Evolutionary conservation across 2,113 vertebrate genomes (phyloP).

Genomic region (Mirounga angustirostris): DNA sequence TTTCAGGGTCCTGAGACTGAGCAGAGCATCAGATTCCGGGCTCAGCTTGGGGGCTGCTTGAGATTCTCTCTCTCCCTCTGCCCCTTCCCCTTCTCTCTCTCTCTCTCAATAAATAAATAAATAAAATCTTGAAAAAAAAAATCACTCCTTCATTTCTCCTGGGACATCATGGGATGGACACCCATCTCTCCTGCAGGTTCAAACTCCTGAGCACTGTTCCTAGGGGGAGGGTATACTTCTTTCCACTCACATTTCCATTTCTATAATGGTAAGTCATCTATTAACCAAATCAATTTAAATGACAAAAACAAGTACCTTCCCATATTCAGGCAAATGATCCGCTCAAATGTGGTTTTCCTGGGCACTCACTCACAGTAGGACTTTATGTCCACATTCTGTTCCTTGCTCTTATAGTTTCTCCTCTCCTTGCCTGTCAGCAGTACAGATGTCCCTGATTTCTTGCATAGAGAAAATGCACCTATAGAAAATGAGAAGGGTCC

Average conservation of each 20-base stretch:
- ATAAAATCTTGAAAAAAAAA: background rate
- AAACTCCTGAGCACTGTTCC: background rate
- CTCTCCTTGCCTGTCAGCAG: background rate
- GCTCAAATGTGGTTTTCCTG: background rate
- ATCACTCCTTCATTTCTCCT: background rate
- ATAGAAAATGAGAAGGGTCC: background rate
- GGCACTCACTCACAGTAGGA: accelerated
- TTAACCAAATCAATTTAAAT: slow-evolving; percentile 46
- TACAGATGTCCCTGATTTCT: background rate
- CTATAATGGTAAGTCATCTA: background rate
- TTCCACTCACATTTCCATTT: background rate
- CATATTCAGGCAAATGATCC: background rate
- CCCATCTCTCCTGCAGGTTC: background rate
- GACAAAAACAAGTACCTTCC: background rate
- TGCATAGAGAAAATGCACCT: background rate
- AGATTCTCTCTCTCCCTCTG: background rate
- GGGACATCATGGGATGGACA: background rate
- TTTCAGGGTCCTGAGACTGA: accelerated
- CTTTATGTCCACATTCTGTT: background rate
- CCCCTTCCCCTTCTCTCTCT: too few relatives aligned
- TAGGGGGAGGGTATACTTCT: background rate
- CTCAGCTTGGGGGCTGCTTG: background rate
- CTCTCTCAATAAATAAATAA: background rate
- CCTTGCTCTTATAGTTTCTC: background rate
- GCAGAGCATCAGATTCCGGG: background rate